phyloP scores from a whole-genome alignment of 2,113 vertebrate species.

The Parotia lawesii region DNA sequence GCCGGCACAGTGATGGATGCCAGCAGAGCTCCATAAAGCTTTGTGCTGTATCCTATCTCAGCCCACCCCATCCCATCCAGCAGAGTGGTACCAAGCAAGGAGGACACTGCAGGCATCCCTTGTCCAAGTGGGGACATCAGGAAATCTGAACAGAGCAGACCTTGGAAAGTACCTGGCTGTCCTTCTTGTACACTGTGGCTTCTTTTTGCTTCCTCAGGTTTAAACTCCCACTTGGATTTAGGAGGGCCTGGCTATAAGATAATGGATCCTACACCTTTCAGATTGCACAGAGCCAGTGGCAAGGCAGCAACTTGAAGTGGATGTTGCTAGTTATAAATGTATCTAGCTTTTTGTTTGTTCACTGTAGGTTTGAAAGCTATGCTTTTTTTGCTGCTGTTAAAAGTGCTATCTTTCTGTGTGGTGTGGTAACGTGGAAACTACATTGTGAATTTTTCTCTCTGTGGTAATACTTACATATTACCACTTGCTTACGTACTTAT shows the following conservation, averaged over 20 bases:
- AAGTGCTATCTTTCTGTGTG: not conserved
- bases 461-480: not conserved
- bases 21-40: not conserved
- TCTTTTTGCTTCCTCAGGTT: not conserved
- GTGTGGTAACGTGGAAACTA: not conserved
- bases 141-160: not conserved
- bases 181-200: not conserved
- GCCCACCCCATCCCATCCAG: not conserved
- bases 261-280: not conserved
- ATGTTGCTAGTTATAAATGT: not conserved
- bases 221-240: not conserved
- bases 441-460: not conserved
- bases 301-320: not conserved
- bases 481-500: not conserved
- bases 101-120: not conserved
- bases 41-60: fast-evolving
- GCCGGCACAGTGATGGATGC: fast-evolving
- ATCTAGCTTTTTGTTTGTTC: not conserved
- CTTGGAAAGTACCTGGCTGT: not conserved
- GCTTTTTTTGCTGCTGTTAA: not conserved
- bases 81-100: not conserved
- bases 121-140: fast-evolving
- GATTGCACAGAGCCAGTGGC: not conserved
- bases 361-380: not conserved
- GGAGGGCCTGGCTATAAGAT: not conserved